Evolutionary conservation across 2,888 invertebrate genomes (phyloP).

Genomic region (Lamellibrachia columna): DNA sequence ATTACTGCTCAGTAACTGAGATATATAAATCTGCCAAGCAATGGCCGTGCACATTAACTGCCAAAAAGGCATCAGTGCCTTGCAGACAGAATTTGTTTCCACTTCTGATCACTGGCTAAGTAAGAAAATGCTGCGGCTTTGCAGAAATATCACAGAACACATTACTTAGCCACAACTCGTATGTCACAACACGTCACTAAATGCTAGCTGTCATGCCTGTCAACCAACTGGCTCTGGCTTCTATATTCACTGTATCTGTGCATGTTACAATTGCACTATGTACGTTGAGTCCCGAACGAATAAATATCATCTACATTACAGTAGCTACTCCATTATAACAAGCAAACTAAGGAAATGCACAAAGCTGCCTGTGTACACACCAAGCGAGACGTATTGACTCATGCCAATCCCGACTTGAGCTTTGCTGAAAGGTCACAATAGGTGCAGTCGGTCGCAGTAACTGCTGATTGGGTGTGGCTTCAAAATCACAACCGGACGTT

Average conservation of each 20-base stretch:
- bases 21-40: background rate
- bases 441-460: too few relatives aligned
- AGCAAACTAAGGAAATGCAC: background rate
- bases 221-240: background rate
- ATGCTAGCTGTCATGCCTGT: background rate
- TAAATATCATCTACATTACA: background rate
- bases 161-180: background rate
- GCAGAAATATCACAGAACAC: background rate
- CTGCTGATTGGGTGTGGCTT: too few relatives aligned
- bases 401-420: too few relatives aligned
- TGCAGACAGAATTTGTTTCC: background rate
- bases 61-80: background rate
- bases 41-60: background rate
- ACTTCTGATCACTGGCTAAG: background rate
- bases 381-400: too few relatives aligned
- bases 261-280: background rate
- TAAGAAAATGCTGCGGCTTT: background rate
- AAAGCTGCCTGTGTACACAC: background rate
- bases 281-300: background rate
- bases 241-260: background rate
- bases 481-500: too few relatives aligned
- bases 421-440: too few relatives aligned
- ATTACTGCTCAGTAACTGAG: background rate
- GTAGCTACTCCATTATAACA: background rate
- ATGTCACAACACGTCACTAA: background rate